Base-by-base conservation (phyloP, 2,113 vertebrate species). In the Melanerpes aurifrons region DNA sequence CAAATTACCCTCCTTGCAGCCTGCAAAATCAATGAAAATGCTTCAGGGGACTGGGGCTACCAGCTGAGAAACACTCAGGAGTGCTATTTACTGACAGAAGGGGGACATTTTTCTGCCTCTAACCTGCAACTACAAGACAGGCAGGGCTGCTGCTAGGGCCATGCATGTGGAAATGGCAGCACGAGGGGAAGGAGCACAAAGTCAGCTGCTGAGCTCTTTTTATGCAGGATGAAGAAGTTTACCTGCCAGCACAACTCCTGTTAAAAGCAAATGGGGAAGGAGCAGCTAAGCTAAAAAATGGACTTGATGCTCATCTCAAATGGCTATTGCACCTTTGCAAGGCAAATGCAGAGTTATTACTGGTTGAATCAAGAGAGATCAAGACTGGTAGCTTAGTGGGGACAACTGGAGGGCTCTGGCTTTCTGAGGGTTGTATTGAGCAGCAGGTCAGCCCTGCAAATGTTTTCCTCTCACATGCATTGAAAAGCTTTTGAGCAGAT, bases 31-130 rank as follows among this genome's bases (percentile, higher is more conserved):
- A 4, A 71, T 62, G 57, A 4, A 3, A 91, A n/a, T 25, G 57
- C 57, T 67, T 63, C 81, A 47, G 63, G 62, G 71, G 45, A 37
- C 68, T 2, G 10, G 26, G 77, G 81, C 63, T 80, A 50, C 84
- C 87, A 43, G 92, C 76, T 54, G 85, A 69, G 94, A 93, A 84
- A 48, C 57, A 59, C 70, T 88, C 43, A 15, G 50, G 45, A 87
- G 43, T 21, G 61, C 48, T 69, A 35, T 71, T 93, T 77, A n/a
- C 57, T 71, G 80, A 63, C 74, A 89, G 86, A 78, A 94, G 75
- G 61, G 69, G 78, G 64, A 63, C 43, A 56, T 70, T 87, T 85
- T 57, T 21, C 82, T 77, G 84, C 54, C 35, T 91, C 64, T 32
- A 59, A 69, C 87, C 57, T 35, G 63, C 24, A 86, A 35, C 83